Base-by-base conservation (phyloP, 2,888 invertebrate species). In the Drosophila rubida region DNA sequence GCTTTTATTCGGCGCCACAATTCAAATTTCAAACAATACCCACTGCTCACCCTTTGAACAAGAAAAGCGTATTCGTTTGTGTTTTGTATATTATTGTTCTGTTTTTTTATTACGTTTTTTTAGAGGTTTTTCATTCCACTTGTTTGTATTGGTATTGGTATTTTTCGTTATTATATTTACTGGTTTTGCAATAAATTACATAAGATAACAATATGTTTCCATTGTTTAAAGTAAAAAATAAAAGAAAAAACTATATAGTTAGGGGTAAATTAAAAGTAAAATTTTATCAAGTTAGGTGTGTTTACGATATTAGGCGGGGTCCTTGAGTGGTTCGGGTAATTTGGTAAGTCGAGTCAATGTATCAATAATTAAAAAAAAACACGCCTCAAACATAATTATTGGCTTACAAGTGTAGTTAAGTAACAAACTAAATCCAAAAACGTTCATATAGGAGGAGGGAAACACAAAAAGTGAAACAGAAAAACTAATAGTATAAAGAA, bases 121-220 rank as follows among this genome's bases (percentile, higher is more conserved):
- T 64, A 65, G 57, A 59, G 61, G 71, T 63, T 70, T 73, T 69
- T 75, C 70, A 65, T 77, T 80, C 74, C 80, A 83, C 67, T 74
- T 72, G 72, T 78, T 54, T 82, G 68, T 83, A 63, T 78, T 80
- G 75, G 32, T 32, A 32, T 32, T 32, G 32, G 32, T 75, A 69
- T 65, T 76, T 79, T 70, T 78, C 62, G 71, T 69, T 82, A 68
- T 74, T 80, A 67, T 80, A 68, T 83, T 71, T 71, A 70, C 74
- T 83, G 83, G 75, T 75, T 75, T 83, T 83, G 87, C 83, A 84
- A 84, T 84, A 84, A 86, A 86, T 83, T 86, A 86, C 75, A 86
- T 78, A 77, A 78, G 65, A 78, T 74, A 77, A 77, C 74, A 75
- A 65, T 57, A 70, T 66, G 61, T 77, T 69, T 65, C 65, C 78